Evolutionary conservation across 1,140 invertebrate species (phyloP).

Genomic region (Ladona fulva): DNA sequence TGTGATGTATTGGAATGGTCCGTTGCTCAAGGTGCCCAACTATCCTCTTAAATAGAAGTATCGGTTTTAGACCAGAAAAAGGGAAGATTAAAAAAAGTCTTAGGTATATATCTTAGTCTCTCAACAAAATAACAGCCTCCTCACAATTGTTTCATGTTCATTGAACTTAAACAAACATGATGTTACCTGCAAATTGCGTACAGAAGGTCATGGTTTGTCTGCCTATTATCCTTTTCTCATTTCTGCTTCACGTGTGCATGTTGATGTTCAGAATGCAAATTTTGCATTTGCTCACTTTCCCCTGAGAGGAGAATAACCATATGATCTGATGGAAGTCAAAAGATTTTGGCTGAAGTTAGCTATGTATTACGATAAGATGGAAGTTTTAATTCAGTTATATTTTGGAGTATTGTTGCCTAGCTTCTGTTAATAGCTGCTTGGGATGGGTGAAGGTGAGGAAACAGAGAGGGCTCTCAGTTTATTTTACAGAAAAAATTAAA

Average conservation of each 20-base stretch:
- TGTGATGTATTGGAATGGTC: background rate
- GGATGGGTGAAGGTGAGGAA: slow-evolving; percentile 1
- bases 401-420: slow-evolving; percentile 2
- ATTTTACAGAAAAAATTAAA: background rate
- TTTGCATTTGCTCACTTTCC: background rate
- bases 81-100: background rate
- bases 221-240: background rate
- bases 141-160: background rate
- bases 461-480: background rate
- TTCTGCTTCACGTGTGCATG: too few species aligned
- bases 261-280: background rate
- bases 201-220: background rate
- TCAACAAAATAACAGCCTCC: background rate
- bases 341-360: background rate
- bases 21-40: slow-evolving; percentile 1
- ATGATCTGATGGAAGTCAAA: too few species aligned
- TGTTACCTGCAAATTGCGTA: background rate
- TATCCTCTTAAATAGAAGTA: slow-evolving; percentile 2
- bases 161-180: background rate
- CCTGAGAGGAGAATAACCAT: background rate
- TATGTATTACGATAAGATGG: background rate
- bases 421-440: slow-evolving; percentile 9
- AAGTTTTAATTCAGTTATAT: slow-evolving; percentile 1
- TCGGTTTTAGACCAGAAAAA: background rate
- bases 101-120: background rate